Evolutionary conservation across 2,888 invertebrate genomes (phyloP).

Genomic region (Malthinus seriepunctatus): DNA sequence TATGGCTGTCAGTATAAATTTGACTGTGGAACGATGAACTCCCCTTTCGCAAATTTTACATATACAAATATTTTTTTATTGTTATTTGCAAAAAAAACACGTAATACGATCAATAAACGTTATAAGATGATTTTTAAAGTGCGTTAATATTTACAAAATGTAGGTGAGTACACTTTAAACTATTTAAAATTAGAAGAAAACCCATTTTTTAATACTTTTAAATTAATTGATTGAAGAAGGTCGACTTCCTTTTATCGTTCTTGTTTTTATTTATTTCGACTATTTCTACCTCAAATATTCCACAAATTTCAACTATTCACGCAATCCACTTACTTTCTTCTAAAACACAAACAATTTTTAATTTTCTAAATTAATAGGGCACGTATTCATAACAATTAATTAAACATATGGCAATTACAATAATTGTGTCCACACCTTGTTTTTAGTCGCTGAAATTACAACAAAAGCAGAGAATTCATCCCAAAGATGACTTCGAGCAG

Average conservation of each 20-base stretch:
- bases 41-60: constrained; percentile 71
- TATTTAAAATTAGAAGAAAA: background rate
- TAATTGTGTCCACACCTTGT: background rate
- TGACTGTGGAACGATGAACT: constrained; percentile 84
- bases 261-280: background rate
- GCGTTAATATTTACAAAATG: constrained; percentile 34
- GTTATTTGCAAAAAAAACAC: constrained; percentile 43
- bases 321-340: too few species aligned
- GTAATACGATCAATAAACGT: constrained; percentile 41
- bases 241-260: constrained; percentile 1
- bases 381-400: background rate
- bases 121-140: constrained; percentile 47
- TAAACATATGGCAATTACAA: constrained; percentile 5
- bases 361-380: too few species aligned
- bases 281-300: background rate
- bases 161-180: constrained; percentile 36
- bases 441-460: too few species aligned
- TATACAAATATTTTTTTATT: constrained; percentile 47
- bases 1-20: constrained; percentile 98
- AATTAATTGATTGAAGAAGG: constrained; percentile 3
- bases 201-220: constrained; percentile 6
- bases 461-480: background rate
- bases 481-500: background rate
- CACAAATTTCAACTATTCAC: too few species aligned
- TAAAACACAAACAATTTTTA: too few species aligned